Evolutionary conservation across 2,888 invertebrate genomes (phyloP).

Genomic region (Lordiphosa andalusiaca): DNA sequence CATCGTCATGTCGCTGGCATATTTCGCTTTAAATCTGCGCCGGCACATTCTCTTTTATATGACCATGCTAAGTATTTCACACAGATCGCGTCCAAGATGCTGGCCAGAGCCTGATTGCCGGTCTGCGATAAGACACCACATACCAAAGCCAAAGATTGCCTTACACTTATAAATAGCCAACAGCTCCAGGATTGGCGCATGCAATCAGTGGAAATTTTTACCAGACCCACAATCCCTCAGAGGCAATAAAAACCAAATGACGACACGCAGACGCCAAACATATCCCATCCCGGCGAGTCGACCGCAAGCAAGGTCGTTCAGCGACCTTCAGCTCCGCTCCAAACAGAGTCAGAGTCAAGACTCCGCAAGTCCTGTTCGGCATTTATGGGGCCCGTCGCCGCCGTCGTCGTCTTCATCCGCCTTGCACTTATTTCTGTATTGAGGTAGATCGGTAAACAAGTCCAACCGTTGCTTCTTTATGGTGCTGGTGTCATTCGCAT

Average conservation of each 20-base stretch:
- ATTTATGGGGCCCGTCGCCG: constrained; percentile 20
- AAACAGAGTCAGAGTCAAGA: constrained; percentile 15
- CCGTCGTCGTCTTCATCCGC: constrained; percentile 10
- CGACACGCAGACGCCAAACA: constrained; percentile 68
- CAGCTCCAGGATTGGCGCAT: constrained; percentile 51
- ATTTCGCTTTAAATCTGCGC: constrained; percentile 65
- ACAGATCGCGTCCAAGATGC: constrained; percentile 62
- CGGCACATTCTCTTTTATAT: constrained; percentile 30
- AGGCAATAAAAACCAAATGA: constrained; percentile 70
- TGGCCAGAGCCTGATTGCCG: constrained; percentile 52
- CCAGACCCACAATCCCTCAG: constrained; percentile 46
- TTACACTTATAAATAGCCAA: constrained; percentile 63
- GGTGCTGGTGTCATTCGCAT: constrained; percentile 17
- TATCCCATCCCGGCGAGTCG: constrained; percentile 31
- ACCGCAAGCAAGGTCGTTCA: constrained; percentile 77
- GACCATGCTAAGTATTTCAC: constrained; percentile 65
- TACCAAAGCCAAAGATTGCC: constrained; percentile 61
- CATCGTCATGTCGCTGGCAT: constrained; percentile 34
- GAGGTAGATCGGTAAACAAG: constrained; percentile 62
- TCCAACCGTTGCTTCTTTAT: constrained; percentile 29
- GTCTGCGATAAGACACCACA: constrained; percentile 64
- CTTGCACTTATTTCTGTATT: constrained; percentile 25
- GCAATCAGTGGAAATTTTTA: constrained; percentile 67
- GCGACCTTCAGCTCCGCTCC: constrained; percentile 68
- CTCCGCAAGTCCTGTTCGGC: constrained; percentile 24